Base-by-base conservation (phyloP, 2,113 vertebrate species). In the Phaethon lepturus region DNA sequence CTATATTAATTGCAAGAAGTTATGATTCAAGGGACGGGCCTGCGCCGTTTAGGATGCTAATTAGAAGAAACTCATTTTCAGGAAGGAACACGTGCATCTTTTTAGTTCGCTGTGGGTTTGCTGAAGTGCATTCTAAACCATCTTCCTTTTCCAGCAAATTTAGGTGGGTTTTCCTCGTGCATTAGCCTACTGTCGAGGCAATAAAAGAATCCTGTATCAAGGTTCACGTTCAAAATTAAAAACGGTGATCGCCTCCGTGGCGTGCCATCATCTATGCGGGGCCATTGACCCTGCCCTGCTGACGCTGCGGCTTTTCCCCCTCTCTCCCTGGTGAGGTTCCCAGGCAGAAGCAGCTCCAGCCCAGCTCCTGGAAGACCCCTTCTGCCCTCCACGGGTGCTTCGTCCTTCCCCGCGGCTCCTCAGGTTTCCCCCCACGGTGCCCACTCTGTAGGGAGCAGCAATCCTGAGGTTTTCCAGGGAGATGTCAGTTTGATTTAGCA, bases 1-100 rank as follows among this genome's bases (percentile, higher is more conserved):
- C 69, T 89, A 4, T 95, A 95, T 91, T 91, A 96, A 94, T 93
- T 95, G 89, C 2, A 5, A 88, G 73, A 64, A 81, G 22, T 95
- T 95, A 47, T 53, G 91, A 95, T 91, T 96, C 85, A 91, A 81
- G 64, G 66, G 68, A 59, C 58, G 72, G 40, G 58, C 68, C 29
- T 77, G 25, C 9, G 11, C 79, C 88, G 15, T 80, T 93, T 77
- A 88, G 96, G 85, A 75, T 60, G 66, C 75, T 91, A 75, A 95
- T 96, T 77, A 92, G 72, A 85, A 94, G 64, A 81, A 93, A 91
- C 35, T 87, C 0, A 33, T 72, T 91, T 88, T 84, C 1, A 1
- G 64, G 44, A 75, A 84, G 44, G 81, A 92, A 80, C 55, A 73
- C 93, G 44, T 74, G 28, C 64, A 81, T 78, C 47, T 73, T 75